phyloP scores from a whole-genome alignment of 2,888 invertebrate genomes.

The Timema cristinae region DNA sequence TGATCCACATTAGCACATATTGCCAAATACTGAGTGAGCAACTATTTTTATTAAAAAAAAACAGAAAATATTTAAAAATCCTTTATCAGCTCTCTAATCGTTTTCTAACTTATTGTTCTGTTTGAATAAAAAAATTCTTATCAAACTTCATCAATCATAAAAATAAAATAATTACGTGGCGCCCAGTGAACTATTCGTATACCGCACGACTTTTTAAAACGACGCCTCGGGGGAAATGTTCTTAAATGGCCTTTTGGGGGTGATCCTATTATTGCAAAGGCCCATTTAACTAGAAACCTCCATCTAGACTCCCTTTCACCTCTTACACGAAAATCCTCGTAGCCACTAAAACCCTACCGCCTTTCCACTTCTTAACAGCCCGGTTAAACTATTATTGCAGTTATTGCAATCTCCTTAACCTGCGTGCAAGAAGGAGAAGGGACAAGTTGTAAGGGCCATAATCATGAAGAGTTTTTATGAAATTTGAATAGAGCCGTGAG shows the following conservation, averaged over 20 bases:
- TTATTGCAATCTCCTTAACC: conserved; percentile 2
- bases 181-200: too few relatives aligned
- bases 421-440: too few relatives aligned
- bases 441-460: background rate
- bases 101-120: too few relatives aligned
- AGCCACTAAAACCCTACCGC: background rate
- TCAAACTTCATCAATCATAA: too few relatives aligned
- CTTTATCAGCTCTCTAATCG: too few relatives aligned
- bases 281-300: background rate
- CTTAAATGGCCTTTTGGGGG: background rate
- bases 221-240: background rate
- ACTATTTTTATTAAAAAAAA: too few relatives aligned
- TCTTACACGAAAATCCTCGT: background rate
- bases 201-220: background rate
- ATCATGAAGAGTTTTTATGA: background rate
- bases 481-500: too few relatives aligned
- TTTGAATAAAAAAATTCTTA: too few relatives aligned
- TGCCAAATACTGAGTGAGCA: too few relatives aligned
- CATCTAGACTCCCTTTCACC: background rate
- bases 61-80: too few relatives aligned
- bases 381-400: background rate
- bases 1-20: too few relatives aligned
- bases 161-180: too few relatives aligned
- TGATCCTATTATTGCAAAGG: conserved; percentile 4
- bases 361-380: background rate